phyloP scores from a whole-genome alignment of 2,797 vertebrate species.

The Heteromormyrus szaboi region DNA sequence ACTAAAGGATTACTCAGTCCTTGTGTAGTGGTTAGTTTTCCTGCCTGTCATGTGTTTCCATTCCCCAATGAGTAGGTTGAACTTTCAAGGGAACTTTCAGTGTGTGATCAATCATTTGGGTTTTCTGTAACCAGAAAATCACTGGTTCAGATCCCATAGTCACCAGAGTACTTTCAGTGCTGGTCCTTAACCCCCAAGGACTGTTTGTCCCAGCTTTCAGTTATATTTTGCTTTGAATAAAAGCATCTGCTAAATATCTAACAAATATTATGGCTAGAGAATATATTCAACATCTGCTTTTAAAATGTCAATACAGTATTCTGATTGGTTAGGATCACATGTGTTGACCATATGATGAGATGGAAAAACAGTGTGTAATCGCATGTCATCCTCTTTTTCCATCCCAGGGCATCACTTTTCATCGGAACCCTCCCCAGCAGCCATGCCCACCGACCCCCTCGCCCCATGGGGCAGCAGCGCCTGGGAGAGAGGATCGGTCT shows the following conservation, averaged over 20 bases:
- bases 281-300: background rate
- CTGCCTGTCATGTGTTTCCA: background rate
- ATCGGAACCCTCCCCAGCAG: background rate
- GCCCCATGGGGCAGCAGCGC: background rate
- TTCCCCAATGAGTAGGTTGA: background rate
- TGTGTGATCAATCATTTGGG: background rate
- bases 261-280: background rate
- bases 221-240: background rate
- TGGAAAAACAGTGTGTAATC: background rate
- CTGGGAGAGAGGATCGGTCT: conserved; percentile 23
- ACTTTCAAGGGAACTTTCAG: background rate
- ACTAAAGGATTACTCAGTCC: background rate
- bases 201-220: background rate
- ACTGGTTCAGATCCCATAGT: background rate
- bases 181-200: background rate
- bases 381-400: background rate
- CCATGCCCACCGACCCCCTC: conserved; percentile 10
- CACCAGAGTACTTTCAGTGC: background rate
- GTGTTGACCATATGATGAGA: background rate
- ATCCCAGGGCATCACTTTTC: background rate
- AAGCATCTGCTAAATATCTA: background rate
- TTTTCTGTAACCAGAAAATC: background rate
- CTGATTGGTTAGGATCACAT: background rate
- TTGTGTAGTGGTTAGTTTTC: background rate
- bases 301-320: background rate